Evolutionary conservation across 2,888 invertebrate genomes (phyloP).

Genomic region (Aquatica leii): DNA sequence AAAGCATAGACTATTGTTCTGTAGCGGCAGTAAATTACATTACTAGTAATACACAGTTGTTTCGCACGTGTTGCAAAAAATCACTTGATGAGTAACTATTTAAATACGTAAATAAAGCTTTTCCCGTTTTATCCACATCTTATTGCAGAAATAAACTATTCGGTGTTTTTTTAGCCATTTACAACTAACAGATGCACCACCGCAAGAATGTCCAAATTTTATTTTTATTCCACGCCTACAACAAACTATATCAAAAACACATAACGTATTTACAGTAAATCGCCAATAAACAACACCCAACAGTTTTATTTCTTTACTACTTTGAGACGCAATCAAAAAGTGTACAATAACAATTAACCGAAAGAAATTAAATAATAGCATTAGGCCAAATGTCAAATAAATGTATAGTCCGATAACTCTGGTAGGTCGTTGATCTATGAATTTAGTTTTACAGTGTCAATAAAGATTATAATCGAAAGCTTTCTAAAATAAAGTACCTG

Average conservation of each 20-base stretch:
- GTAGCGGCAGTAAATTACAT: no score
- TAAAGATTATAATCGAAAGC: constrained; percentile 25
- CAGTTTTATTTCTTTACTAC: constrained; percentile 2
- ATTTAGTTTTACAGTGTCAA: constrained; percentile 23
- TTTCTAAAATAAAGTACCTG: constrained; percentile 24
- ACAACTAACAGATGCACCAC: neutral
- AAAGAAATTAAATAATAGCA: constrained; percentile 13
- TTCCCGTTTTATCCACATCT: no score
- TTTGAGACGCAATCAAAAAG: neutral
- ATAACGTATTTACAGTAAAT: neutral
- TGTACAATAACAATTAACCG: constrained; percentile 20
- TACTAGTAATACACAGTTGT: no score
- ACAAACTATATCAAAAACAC: neutral
- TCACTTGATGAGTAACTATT: no score
- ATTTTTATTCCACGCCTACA: neutral
- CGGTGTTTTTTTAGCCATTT: neutral
- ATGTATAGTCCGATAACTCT: constrained; percentile 7
- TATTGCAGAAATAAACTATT: no score
- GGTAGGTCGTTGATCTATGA: constrained; percentile 19
- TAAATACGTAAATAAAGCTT: no score
- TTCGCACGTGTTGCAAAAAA: no score
- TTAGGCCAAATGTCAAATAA: constrained; percentile 9
- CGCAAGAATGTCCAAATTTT: no score
- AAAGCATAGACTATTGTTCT: no score
- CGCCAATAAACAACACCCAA: constrained; percentile 4